Conservation (phyloP, 2,888 invertebrate genomes). For the Apamea monoglypha region DNA sequence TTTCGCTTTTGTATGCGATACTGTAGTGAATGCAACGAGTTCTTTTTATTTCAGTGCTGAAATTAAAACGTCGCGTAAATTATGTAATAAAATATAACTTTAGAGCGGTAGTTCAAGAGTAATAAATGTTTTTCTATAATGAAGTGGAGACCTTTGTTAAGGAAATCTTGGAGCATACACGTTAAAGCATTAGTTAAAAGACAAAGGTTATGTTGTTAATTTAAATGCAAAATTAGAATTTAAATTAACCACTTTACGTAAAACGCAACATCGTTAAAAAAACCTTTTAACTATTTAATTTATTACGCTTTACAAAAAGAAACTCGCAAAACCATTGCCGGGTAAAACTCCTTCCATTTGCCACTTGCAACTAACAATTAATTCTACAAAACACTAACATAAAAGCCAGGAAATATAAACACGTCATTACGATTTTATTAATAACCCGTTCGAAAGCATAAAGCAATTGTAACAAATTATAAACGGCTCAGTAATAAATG, state of each 20-base stretch:
- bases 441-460: constrained; percentile 60
- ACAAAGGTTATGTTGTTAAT: constrained; percentile 8
- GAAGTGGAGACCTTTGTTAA: background rate
- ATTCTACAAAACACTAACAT: constrained; percentile 34
- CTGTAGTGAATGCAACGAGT: constrained; percentile 2
- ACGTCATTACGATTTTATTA: constrained; percentile 62
- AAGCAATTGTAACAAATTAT: constrained; percentile 66
- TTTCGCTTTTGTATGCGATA: constrained; percentile 24
- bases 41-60: constrained; percentile 6
- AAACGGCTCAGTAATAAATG: constrained; percentile 54
- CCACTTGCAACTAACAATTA: constrained; percentile 49
- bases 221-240: constrained; percentile 10
- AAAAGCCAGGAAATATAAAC: constrained; percentile 68
- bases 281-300: constrained; percentile 5
- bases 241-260: constrained; percentile 4
- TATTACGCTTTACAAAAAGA: constrained; percentile 9
- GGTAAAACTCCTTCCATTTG: constrained; percentile 16
- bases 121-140: background rate
- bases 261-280: constrained; percentile 31
- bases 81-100: background rate
- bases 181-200: background rate
- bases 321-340: constrained; percentile 1
- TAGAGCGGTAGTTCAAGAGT: background rate
- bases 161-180: background rate
- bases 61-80: constrained; percentile 12